Conservation (phyloP, 37 sponge, comb jelly and placozoan genomes). For the Spongilla lacustris region DNA sequence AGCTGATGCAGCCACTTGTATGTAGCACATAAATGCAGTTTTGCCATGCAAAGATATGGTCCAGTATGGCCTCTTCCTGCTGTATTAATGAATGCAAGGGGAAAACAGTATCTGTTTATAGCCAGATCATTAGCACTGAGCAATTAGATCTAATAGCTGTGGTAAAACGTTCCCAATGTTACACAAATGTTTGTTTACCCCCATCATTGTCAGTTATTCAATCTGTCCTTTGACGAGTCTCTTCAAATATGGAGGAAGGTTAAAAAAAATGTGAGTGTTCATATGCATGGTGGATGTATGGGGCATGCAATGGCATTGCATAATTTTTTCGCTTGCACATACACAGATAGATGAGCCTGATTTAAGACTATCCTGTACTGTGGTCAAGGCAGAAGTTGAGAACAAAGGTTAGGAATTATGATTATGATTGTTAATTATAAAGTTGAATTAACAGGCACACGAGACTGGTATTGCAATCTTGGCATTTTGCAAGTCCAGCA, state of each 20-base stretch:
- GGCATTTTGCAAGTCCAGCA: neutral
- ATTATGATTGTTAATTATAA: neutral
- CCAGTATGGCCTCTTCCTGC: too few relatives aligned
- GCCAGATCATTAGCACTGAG: too few relatives aligned
- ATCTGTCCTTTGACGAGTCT: neutral
- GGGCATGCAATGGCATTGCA: too few relatives aligned
- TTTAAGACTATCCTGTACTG: neutral
- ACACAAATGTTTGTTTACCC: too few relatives aligned
- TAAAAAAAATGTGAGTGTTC: neutral
- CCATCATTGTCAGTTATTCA: neutral
- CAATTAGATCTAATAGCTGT: too few relatives aligned
- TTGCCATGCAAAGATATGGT: too few relatives aligned
- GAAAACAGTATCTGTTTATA: too few relatives aligned
- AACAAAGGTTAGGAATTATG: neutral
- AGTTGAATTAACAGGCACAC: neutral
- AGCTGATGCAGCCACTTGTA: too few relatives aligned
- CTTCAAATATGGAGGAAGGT: neutral
- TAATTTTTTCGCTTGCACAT: neutral
- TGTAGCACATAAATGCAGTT: too few relatives aligned
- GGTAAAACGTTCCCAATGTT: too few relatives aligned
- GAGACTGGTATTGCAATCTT: neutral
- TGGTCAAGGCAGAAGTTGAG: neutral
- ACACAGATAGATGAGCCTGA: neutral
- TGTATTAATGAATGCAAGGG: too few relatives aligned
- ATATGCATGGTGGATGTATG: neutral